These are phyloP conservation scores for Percopsis transmontana DNA, from an alignment of 2,113 vertebrate species.

Conservation along the genomic window DNA sequence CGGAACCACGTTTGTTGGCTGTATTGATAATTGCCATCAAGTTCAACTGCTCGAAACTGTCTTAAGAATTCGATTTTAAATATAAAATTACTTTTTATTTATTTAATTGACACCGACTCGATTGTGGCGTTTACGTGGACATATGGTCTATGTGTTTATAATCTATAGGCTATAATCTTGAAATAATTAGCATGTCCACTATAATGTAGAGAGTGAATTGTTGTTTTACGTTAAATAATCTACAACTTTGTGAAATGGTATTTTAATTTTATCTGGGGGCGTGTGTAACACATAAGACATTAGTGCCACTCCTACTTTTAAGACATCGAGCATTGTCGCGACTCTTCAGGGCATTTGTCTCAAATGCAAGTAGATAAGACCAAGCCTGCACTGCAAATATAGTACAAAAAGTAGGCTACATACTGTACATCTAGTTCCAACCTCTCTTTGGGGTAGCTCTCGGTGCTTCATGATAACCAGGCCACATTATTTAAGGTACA, in stretches of 20 bases:
- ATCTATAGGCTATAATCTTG: too few species aligned
- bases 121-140: conserved; percentile 19
- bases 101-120: too few species aligned
- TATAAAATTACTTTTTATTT: too few species aligned
- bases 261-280: conserved; percentile 42
- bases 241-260: conserved; percentile 55
- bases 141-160: conserved; percentile 60
- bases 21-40: conserved; percentile 19
- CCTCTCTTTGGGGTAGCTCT: too few species aligned
- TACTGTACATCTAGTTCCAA: too few species aligned
- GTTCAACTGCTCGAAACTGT: background rate
- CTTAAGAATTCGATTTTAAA: too few species aligned
- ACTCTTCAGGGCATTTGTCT: conserved; percentile 30
- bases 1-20: conserved; percentile 58
- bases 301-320: conserved; percentile 70
- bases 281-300: background rate
- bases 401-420: too few species aligned
- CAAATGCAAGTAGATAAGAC: background rate
- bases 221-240: conserved; percentile 31
- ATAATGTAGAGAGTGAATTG: too few species aligned
- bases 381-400: too few species aligned
- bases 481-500: too few species aligned
- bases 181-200: too few species aligned
- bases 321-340: conserved; percentile 56
- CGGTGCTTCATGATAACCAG: too few species aligned